Conservation (phyloP, 2,888 invertebrate genomes). For the Timandra comae region DNA sequence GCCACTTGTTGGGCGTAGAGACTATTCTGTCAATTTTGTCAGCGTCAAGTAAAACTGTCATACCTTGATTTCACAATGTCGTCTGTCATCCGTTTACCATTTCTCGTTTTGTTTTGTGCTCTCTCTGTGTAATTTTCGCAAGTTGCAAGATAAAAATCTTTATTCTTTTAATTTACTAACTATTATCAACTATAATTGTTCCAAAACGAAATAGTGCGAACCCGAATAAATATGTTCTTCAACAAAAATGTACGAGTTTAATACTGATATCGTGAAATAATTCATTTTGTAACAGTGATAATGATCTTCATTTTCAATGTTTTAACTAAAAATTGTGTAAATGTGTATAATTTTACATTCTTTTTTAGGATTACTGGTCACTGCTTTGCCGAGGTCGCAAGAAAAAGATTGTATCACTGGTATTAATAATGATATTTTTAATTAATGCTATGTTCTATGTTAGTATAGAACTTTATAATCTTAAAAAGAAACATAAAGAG, state of each 20-base stretch:
- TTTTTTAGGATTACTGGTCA: constrained; percentile 51
- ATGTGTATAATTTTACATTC: neutral
- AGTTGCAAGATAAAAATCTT: too few species aligned
- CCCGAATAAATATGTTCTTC: constrained; percentile 11
- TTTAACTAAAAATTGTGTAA: neutral
- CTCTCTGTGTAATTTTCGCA: too few species aligned
- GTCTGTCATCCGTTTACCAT: too few species aligned
- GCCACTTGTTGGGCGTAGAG: too few species aligned
- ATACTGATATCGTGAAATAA: constrained; percentile 1
- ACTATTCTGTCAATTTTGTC: too few species aligned
- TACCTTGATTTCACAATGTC: too few species aligned
- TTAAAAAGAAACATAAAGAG: constrained; percentile 43
- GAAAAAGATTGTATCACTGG: constrained; percentile 52
- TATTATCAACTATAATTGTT: too few species aligned
- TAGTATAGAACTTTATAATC: constrained; percentile 54
- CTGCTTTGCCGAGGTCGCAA: constrained; percentile 60
- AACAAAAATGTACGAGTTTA: constrained; percentile 23
- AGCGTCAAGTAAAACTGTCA: too few species aligned
- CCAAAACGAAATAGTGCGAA: too few species aligned
- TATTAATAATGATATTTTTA: constrained; percentile 49
- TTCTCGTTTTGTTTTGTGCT: too few species aligned
- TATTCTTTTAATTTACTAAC: too few species aligned
- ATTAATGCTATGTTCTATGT: constrained; percentile 63
- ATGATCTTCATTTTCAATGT: neutral
- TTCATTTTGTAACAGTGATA: neutral